Base-by-base conservation (phyloP, 1,140 invertebrate genomes). In the Lamellibrachia luymesi region DNA sequence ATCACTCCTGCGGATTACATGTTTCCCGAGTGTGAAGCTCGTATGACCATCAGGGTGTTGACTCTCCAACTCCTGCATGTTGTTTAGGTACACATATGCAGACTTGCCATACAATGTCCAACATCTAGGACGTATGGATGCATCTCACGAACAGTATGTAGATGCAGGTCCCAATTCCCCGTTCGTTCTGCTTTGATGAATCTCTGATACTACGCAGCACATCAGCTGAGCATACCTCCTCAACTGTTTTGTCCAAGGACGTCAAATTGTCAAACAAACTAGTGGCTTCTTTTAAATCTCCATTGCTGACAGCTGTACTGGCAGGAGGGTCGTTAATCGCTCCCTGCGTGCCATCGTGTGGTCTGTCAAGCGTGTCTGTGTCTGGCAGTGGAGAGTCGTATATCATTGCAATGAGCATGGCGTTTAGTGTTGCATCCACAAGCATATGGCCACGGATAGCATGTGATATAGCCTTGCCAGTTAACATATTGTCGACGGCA, bases 181-280 rank as follows among this genome's bases (percentile, higher is more conserved):
- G 94, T 94, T 93, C 95, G 94, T 95, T 96, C 95, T 94, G 95
- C 95, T 93, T 94, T 93, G 94, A 97, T 95, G 91, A 97, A 97
- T 92, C 95, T 93, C 92, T 94, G 93, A 50, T 90, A 1, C n/a
- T 38, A 80, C 25, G 80, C 38, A n/a, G 27, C 8, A 38, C 38
- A 5, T 90, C 52, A 17, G 38, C 92, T 52, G 56, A 50, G 49
- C 90, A 50, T 38, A 27, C 49, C 90, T 93, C n/a, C 50, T 22
- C 22, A 38, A 22, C 17, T 38, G 27, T 38, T 38, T 64, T 64
- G 80, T 52, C 93, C 17, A 91, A 25, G 10, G 56, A 50, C 1
- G 13, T 56, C 52, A 56, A 56, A 56, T 51, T 89, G 91, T 93
- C 90, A 38, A 38, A 92, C 50, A 93, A 90, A 50, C 50, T 38